Base-by-base conservation (phyloP, 2,797 vertebrate species). In the Eupleurogrammus muticus region DNA sequence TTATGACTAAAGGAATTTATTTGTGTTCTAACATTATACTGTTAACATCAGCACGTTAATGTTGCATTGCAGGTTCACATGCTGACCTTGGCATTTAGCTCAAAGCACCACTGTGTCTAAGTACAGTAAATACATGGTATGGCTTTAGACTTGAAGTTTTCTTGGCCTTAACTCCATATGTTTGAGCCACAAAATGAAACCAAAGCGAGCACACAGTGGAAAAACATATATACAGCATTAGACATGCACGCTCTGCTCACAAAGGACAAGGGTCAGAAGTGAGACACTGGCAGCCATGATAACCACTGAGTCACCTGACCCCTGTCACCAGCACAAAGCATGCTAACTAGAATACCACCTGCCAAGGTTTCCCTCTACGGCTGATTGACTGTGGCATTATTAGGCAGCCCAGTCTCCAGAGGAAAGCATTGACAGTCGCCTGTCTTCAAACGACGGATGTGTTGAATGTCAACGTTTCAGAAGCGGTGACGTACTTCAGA, bases 311-410 rank as follows among this genome's bases (percentile, higher is more conserved):
- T 28, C 28, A 28, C 28, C 28, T 28, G 28, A 28, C 36, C 23
- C 20, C 24, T 56, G 44, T 53, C 21, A 69, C 28, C n/a, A 19
- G 68, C 19, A 56, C 65, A 48, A 66, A 60, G 62, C 56, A 44
- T 42, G 36, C 35, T 35, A 44, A 36, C 17, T 55, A 36, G 34
- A 44, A 48, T 21, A 34, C 48, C 20, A 24, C 40, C 34, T 46
- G 56, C 14, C 11, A 47, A 12, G 0, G 42, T 8, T 16, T 20
- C 11, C 23, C 38, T 47, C 21, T 17, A 38, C 14, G 48, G 34
- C 16, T 53, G 67, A 50, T 47, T 63, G n/a, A 62, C 35, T 64
- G 40, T 14, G 65, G 23, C 50, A 17, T 12, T 51, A 54, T 16
- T 28, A 28, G 6, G 28, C 28, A 28, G 28, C 28, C 28, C 28